These are phyloP conservation scores for Tonatia bakeri DNA, from an alignment of 2,113 vertebrate genomes.

Conservation along the genomic window DNA sequence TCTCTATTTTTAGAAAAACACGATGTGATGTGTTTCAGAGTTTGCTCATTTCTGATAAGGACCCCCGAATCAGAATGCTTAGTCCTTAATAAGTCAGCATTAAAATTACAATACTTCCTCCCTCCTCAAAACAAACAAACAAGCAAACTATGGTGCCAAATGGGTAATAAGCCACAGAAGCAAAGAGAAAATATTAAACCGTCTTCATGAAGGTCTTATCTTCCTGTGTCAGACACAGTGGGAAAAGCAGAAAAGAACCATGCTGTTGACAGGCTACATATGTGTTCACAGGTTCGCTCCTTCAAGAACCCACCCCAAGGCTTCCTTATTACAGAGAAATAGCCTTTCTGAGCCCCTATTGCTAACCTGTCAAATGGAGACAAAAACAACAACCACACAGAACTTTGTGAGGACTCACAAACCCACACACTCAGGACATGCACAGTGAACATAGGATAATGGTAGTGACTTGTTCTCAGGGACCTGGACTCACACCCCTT, in stretches of 20 bases:
- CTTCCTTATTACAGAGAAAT: not conserved
- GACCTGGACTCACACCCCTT: not conserved
- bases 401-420: not conserved
- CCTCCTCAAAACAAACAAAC: not conserved
- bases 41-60: not conserved
- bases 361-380: not conserved
- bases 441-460: not conserved
- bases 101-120: not conserved
- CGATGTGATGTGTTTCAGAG: not conserved
- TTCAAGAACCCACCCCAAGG: not conserved
- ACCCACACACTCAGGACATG: not conserved
- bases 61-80: not conserved
- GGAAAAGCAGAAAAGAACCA: not conserved
- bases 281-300: not conserved
- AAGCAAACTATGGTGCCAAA: not conserved
- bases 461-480: not conserved
- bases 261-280: not conserved
- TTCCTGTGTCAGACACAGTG: not conserved
- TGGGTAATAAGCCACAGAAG: not conserved
- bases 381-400: not conserved
- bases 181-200: not conserved
- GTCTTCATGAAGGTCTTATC: not conserved
- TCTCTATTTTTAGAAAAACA: constrained; percentile 14
- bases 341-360: not conserved
- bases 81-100: not conserved